Conservation (phyloP, 2,888 invertebrate species). For the Campaea margaritaria region DNA sequence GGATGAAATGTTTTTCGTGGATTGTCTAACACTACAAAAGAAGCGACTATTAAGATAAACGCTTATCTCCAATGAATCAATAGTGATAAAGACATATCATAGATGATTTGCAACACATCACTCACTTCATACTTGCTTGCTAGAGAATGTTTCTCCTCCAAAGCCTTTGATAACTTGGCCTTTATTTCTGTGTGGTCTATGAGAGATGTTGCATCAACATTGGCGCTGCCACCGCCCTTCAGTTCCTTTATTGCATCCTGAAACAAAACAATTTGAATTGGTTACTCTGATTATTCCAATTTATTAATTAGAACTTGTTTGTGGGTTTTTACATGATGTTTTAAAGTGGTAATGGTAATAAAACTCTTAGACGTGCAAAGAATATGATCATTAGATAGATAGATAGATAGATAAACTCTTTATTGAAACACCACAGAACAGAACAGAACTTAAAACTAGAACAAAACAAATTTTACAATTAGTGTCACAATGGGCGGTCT, state of each 20-base stretch:
- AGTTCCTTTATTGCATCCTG: slow-evolving; percentile 76
- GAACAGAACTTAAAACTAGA: too few species aligned
- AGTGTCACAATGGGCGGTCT: too few species aligned
- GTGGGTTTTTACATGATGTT: too few species aligned
- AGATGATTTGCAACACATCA: not conserved
- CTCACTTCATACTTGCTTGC: slow-evolving; percentile 75
- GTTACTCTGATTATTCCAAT: not conserved
- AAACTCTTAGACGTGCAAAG: too few species aligned
- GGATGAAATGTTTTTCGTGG: not conserved
- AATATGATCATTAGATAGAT: too few species aligned
- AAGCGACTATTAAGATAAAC: slow-evolving; percentile 1
- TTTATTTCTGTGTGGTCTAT: slow-evolving; percentile 79
- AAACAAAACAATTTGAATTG: slow-evolving; percentile 31
- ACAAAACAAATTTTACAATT: too few species aligned
- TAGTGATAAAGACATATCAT: not conserved
- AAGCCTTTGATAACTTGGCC: slow-evolving; percentile 74
- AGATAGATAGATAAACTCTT: too few species aligned
- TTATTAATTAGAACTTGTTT: too few species aligned
- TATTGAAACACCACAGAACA: too few species aligned
- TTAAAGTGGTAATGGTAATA: too few species aligned
- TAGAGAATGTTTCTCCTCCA: slow-evolving; percentile 68
- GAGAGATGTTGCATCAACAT: slow-evolving; percentile 67
- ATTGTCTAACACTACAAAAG: not conserved
- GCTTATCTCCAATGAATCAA: not conserved
- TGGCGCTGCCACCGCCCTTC: slow-evolving; percentile 61